Evolutionary conservation across 2,888 invertebrate species (phyloP).

Genomic region (Strigamia transsilvanica): DNA sequence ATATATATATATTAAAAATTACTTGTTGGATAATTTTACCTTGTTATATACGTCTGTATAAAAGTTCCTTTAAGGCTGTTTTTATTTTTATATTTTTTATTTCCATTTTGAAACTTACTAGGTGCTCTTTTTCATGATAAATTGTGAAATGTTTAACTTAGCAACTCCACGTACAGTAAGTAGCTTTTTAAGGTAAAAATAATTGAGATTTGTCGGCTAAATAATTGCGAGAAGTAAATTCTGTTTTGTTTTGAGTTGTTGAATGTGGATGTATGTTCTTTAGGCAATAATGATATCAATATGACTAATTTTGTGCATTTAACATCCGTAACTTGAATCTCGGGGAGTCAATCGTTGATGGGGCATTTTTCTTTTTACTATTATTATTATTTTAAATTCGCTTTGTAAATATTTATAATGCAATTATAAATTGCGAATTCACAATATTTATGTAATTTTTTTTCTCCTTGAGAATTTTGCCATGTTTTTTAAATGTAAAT

Average conservation of each 20-base stretch:
- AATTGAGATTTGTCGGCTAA: no score
- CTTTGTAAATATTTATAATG: not conserved
- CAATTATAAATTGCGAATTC: conserved; percentile 1
- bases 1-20: not conserved
- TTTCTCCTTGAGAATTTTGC: not conserved
- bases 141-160: no score
- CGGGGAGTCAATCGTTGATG: not conserved
- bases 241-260: not conserved
- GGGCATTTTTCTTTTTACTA: not conserved
- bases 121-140: no score
- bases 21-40: not conserved
- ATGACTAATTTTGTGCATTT: not conserved
- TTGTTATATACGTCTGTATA: no score
- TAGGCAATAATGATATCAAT: not conserved
- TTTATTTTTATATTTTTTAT: no score
- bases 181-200: no score
- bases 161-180: no score
- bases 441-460: conserved; percentile 14
- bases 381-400: not conserved
- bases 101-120: no score
- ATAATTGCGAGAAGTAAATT: no score
- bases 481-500: conserved; percentile 1
- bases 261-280: not conserved
- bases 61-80: no score
- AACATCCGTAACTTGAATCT: not conserved